phyloP scores from a whole-genome alignment of 2,113 vertebrate species.

The Tursiops truncatus region DNA sequence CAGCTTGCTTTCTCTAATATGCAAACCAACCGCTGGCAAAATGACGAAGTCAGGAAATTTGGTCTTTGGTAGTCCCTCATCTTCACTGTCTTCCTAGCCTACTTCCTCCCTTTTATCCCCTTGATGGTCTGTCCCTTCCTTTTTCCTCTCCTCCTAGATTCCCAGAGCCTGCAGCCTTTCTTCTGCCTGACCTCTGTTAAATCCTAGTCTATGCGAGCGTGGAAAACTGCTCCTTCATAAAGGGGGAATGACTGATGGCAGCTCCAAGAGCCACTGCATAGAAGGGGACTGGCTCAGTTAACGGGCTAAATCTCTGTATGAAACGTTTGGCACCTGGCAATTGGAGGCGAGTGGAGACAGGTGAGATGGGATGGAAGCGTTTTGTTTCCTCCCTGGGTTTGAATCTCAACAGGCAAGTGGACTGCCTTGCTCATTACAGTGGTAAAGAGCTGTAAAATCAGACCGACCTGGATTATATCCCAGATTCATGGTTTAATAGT shows the following conservation, averaged over 20 bases:
- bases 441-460: constrained; percentile 28
- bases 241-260: not conserved
- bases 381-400: not conserved
- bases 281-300: not conserved
- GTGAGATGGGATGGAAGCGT: not conserved
- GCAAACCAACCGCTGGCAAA: not conserved
- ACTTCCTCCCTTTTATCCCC: not conserved
- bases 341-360: not conserved
- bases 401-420: not conserved
- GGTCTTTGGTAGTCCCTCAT: not conserved
- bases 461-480: not conserved
- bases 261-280: not conserved
- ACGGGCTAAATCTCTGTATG: not conserved
- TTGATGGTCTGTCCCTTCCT: not conserved
- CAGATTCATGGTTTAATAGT: not conserved
- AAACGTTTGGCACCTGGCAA: not conserved
- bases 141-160: not conserved
- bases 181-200: not conserved
- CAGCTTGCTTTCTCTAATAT: not conserved
- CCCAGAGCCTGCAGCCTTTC: not conserved
- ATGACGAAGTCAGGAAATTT: not conserved
- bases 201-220: not conserved
- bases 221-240: not conserved
- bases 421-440: not conserved
- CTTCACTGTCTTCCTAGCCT: not conserved